Conservation (phyloP, 1,140 invertebrate species). For the Meloidogyne chitwoodi region DNA sequence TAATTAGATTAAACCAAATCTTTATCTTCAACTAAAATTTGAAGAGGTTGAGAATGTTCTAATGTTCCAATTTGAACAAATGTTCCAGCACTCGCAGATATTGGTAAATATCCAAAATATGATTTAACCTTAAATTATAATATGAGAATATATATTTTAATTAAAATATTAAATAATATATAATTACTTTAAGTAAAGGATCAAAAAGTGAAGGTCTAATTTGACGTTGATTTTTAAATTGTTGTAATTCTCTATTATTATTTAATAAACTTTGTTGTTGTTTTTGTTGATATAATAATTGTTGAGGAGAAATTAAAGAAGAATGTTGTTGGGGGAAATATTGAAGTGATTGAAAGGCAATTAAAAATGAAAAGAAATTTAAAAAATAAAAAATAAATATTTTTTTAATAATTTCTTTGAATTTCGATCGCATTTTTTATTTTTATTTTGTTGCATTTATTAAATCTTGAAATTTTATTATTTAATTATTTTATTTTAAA, state of each 20-base stretch:
- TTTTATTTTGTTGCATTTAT: neutral
- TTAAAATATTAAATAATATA: no score
- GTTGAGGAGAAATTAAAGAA: neutral
- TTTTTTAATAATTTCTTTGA: neutral
- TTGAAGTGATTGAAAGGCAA: neutral
- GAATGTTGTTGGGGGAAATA: neutral
- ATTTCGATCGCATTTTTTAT: neutral
- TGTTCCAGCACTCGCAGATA: constrained; percentile 51
- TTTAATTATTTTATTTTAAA: no score
- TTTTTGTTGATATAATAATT: neutral
- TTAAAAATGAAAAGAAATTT: neutral
- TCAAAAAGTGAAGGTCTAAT: neutral
- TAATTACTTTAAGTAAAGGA: neutral
- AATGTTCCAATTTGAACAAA: constrained; percentile 48
- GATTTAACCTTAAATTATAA: constrained; percentile 56
- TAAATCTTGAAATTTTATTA: neutral
- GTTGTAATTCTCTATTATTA: neutral
- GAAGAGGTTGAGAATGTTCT: constrained; percentile 41
- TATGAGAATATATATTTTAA: no score
- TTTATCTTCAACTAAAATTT: constrained; percentile 57
- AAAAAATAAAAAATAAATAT: neutral
- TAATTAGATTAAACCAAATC: constrained; percentile 43
- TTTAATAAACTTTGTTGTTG: neutral
- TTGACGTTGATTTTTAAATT: neutral
- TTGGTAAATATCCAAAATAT: constrained; percentile 50